Conservation (phyloP, 2,113 vertebrate species). For the Takifugu bimaculatus region DNA sequence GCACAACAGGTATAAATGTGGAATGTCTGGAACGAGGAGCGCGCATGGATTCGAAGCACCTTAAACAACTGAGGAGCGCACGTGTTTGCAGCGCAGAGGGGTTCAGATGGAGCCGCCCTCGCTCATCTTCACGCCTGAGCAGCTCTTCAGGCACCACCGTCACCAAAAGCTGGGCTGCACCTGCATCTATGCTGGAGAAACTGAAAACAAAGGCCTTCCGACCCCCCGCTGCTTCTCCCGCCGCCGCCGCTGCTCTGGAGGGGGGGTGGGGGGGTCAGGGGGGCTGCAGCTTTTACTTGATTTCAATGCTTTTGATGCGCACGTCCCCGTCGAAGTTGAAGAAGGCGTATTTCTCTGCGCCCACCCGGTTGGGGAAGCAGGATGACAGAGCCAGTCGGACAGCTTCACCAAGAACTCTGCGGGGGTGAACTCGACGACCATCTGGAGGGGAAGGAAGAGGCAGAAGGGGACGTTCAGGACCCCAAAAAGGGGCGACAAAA, state of each 20-base stretch:
- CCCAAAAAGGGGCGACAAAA: too few species aligned
- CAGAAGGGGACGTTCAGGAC: background rate
- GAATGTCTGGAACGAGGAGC: slow-evolving; percentile 51
- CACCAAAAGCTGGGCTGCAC: background rate
- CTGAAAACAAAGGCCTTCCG: background rate
- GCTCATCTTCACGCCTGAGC: too few species aligned
- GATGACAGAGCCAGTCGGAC: slow-evolving; percentile 62
- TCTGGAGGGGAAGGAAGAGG: slow-evolving; percentile 29
- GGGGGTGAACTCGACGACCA: slow-evolving; percentile 62
- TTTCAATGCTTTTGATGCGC: slow-evolving; percentile 57
- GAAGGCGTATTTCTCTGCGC: slow-evolving; percentile 61
- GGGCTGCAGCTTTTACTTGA: slow-evolving; percentile 52
- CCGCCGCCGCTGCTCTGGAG: background rate
- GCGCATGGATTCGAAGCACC: background rate
- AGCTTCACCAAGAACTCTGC: slow-evolving; percentile 67
- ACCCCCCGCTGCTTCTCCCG: background rate
- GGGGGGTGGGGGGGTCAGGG: too few species aligned
- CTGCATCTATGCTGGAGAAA: background rate
- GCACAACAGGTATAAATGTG: slow-evolving; percentile 23
- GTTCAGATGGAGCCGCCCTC: too few species aligned
- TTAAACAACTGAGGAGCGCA: background rate
- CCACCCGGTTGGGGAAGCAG: slow-evolving; percentile 73
- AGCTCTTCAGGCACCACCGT: too few species aligned
- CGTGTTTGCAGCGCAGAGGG: background rate
- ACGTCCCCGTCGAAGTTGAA: slow-evolving; percentile 57